Evolutionary conservation across 2,888 invertebrate genomes (phyloP), one percentile per base, ranked within the genome.

Genomic region (Netelia inedita): DNA sequence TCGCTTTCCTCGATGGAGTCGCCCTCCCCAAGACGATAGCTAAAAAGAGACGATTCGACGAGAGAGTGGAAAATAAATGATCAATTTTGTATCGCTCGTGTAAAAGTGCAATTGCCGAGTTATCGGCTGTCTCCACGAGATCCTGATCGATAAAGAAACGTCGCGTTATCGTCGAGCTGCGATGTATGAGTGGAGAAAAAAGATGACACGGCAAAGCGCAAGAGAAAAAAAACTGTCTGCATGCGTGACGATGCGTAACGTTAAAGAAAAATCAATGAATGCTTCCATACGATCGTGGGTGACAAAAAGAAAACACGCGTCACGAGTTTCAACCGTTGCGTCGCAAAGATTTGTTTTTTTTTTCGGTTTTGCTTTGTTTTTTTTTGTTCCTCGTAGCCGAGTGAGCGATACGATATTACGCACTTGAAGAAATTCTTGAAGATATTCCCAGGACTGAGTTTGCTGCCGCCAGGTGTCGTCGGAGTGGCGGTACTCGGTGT

Each of bases 351-450:
- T 69, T 59, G 65, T 63, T 71, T 66, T 78, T 16, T 68, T 85
- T 92, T 9, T 41, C 41, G n/a, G n/a, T n/a, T n/a, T 23, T 23
- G 23, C 23, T 23, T 23, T 23, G 23, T 23, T 28, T 8, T 35
- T 16, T 82, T 85, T 35, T 16, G 82, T 85, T 90, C 88, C 89
- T 91, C 88, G 86, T 88, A 85, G 88, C 87, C 88, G 89, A 90
- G 23, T 59, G 55, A 79, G 57, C 28, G 87, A 86, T 88, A 85
- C 61, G 28, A 55, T 55, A 88, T 94, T 95, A 95, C 95, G 96
- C 98, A 98, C 98, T 98, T 98, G 97, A 98, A 98, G 95, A 98
- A 98, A 95, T 98, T 98, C 96, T 98, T 98, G 96, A 98, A 98
- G 95, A 98, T 97, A 95, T 97, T 97, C 94, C 97, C 97, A 82